Percentiles rank a stretch among this genome's conserved stretches.
These are phyloP conservation scores for Presbytis comata DNA, from an alignment of 2,797 vertebrate genomes.

Conservation along the genomic window DNA sequence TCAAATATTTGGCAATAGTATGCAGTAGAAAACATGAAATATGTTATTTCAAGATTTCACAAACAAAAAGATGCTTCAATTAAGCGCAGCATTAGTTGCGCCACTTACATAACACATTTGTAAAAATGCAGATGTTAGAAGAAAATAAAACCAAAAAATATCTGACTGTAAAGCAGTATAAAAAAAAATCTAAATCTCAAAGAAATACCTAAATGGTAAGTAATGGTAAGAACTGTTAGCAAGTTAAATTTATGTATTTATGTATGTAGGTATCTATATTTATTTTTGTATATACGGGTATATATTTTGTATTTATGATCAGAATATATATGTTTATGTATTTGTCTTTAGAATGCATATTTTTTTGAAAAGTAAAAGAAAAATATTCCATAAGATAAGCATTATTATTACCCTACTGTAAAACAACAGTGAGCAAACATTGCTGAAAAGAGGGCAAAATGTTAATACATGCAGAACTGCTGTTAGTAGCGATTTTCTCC, in stretches of 20 bases:
- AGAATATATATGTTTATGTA: slow-evolving; percentile 46
- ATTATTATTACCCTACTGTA: slow-evolving; percentile 73
- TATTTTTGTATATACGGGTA: not conserved
- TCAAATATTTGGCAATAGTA: slow-evolving; percentile 84
- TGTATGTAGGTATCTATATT: not conserved
- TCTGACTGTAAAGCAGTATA: slow-evolving; percentile 61
- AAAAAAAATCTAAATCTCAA: not conserved
- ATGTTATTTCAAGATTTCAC: slow-evolving; percentile 81
- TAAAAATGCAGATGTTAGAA: slow-evolving; percentile 81
- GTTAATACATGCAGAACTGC: slow-evolving; percentile 78
- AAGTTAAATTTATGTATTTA: slow-evolving; percentile 39
- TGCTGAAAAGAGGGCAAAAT: slow-evolving; percentile 75
- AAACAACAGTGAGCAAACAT: slow-evolving; percentile 72
- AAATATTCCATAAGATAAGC: slow-evolving; percentile 64
- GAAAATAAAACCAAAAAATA: slow-evolving; percentile 80
- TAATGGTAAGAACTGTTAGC: not conserved
- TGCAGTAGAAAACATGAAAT: slow-evolving; percentile 60
- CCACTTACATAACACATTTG: slow-evolving; percentile 76
- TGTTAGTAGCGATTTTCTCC: slow-evolving; percentile 76
- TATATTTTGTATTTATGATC: slow-evolving; percentile 46
- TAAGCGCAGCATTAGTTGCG: slow-evolving; percentile 76
- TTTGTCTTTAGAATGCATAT: slow-evolving; percentile 35
- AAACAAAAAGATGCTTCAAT: slow-evolving; percentile 81
- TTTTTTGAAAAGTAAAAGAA: slow-evolving; percentile 58
- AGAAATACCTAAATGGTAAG: not conserved